Conservation (phyloP, 2,797 vertebrate genomes). For the Clamator glandarius region DNA sequence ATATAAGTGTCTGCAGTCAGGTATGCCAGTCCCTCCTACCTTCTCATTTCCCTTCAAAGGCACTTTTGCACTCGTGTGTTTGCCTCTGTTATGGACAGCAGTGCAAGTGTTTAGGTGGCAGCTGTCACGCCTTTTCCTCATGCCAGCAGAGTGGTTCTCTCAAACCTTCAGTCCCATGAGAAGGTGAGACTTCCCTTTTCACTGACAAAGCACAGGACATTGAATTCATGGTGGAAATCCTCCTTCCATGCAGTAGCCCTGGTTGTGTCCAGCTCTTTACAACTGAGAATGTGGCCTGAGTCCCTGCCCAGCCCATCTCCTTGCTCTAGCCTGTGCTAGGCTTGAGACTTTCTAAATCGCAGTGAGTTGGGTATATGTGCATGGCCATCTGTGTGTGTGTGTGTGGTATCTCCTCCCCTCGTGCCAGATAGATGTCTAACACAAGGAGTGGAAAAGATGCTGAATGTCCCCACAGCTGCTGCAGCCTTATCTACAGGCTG, state of each 20-base stretch:
- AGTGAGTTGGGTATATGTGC: neutral
- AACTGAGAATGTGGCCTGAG: fast-evolving
- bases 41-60: neutral
- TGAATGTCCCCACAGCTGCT: slow-evolving; percentile 18
- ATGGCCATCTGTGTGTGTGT: neutral
- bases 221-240: neutral
- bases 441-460: neutral
- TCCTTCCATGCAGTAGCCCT: neutral
- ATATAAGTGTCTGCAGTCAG: neutral
- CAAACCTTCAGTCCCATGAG: neutral
- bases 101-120: neutral
- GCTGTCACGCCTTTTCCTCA: neutral
- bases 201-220: neutral
- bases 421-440: neutral
- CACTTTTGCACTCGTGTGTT: neutral
- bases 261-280: neutral
- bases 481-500: slow-evolving; percentile 57
- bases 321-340: neutral
- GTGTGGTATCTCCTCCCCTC: neutral
- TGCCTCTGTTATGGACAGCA: neutral
- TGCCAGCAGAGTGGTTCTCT: neutral
- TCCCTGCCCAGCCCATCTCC: neutral
- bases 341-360: neutral
- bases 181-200: neutral
- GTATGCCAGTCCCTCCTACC: neutral